phyloP scores from a whole-genome alignment of 2,888 invertebrate species.

The Tinea semifulvella region DNA sequence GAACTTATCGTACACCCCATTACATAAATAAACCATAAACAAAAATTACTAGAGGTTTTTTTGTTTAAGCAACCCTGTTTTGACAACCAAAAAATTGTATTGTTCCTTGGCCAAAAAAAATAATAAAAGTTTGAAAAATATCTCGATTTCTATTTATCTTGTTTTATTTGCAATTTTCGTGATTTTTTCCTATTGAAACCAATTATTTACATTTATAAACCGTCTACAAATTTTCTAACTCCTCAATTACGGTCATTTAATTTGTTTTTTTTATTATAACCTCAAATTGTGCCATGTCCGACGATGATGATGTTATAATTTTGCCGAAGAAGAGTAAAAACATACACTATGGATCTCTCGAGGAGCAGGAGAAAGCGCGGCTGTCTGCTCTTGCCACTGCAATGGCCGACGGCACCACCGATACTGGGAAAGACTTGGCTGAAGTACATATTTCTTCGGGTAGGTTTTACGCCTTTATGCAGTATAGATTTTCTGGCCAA shows the following conservation, averaged over 20 bases:
- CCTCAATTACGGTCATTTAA: no score
- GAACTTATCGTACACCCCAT: neutral
- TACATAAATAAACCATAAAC: neutral
- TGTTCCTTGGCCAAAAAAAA: no score
- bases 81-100: neutral
- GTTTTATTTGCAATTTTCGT: no score
- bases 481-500: no score
- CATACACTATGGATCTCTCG: conserved; percentile 90
- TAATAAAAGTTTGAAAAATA: no score
- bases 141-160: no score
- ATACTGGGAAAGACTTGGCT: conserved; percentile 67
- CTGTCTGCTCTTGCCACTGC: conserved; percentile 66
- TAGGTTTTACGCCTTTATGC: conserved; percentile 28
- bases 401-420: conserved; percentile 69
- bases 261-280: no score
- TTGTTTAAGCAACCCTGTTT: neutral
- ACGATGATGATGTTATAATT: conserved; percentile 82
- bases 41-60: neutral
- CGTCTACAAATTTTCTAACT: no score
- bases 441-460: conserved; percentile 75
- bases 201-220: no score
- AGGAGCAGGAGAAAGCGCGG: conserved; percentile 81
- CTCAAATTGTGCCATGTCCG: conserved; percentile 85
- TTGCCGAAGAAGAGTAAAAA: conserved; percentile 79
- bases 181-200: no score